Conservation (phyloP, 2,888 invertebrate species). For the Agrypnus murinus region DNA sequence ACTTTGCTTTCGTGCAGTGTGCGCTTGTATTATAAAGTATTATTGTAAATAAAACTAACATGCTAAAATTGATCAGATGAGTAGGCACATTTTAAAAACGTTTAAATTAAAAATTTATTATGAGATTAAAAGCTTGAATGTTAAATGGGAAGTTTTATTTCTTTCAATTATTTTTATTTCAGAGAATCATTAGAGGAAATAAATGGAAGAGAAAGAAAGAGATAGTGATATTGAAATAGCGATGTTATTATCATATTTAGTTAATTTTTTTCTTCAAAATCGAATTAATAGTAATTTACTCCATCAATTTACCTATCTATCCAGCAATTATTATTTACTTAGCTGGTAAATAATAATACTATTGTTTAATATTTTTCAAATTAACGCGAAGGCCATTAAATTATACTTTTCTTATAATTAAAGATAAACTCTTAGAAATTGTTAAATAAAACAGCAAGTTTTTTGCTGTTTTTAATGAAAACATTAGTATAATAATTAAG, state of each 20-base stretch:
- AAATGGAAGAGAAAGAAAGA: no score
- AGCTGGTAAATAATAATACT: not conserved
- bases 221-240: not conserved
- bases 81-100: slow-evolving; percentile 39
- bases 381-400: not conserved
- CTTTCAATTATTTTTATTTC: no score
- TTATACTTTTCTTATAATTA: no score
- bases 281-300: not conserved
- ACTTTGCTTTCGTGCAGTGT: slow-evolving; percentile 69
- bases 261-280: not conserved
- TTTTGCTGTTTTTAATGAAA: no score
- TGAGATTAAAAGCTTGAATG: not conserved
- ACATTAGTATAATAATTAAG: no score
- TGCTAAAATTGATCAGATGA: slow-evolving; percentile 46
- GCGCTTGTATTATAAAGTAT: slow-evolving; percentile 62
- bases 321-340: slow-evolving; percentile 1
- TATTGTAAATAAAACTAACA: slow-evolving; percentile 65
- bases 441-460: no score
- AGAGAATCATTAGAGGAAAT: not conserved
- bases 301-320: not conserved
- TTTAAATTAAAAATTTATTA: slow-evolving; percentile 31
- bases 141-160: no score
- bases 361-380: not conserved
- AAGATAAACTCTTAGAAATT: no score
- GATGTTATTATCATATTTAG: not conserved